These are phyloP conservation scores for Thalassophryne amazonica DNA, from an alignment of 2,797 vertebrate genomes.

Conservation along the genomic window DNA sequence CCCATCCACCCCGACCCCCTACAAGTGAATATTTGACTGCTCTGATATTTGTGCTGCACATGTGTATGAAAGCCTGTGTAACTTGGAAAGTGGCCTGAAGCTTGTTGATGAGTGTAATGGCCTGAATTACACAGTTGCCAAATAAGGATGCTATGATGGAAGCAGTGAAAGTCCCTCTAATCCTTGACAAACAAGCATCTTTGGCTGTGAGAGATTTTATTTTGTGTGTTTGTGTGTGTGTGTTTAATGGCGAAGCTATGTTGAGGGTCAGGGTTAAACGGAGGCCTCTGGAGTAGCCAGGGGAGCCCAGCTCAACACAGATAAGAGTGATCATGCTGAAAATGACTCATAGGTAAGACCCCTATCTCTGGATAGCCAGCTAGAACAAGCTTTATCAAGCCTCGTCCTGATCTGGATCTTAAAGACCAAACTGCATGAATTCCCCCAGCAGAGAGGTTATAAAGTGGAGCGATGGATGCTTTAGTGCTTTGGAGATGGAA, in stretches of 20 bases:
- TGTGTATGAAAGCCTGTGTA: constrained; percentile 63
- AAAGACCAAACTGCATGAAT: constrained; percentile 75
- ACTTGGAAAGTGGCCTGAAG: constrained; percentile 60
- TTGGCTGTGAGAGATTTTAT: constrained; percentile 69
- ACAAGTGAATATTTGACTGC: too few species aligned
- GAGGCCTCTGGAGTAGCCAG: constrained; percentile 63
- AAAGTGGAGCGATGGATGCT: constrained; percentile 47
- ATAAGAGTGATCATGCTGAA: constrained; percentile 83
- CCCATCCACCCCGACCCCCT: too few species aligned
- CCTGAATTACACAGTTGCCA: constrained; percentile 63
- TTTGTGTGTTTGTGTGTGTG: constrained; percentile 30
- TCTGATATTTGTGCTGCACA: constrained; percentile 57
- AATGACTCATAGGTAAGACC: constrained; percentile 84
- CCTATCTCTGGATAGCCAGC: constrained; percentile 77
- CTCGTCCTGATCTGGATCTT: constrained; percentile 77
- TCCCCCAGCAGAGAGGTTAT: constrained; percentile 61
- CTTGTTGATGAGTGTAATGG: constrained; percentile 65
- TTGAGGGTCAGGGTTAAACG: constrained; percentile 68
- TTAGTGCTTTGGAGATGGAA: constrained; percentile 51
- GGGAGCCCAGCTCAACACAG: constrained; percentile 75
- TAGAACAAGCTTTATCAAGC: constrained; percentile 82
- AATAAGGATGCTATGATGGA: constrained; percentile 66
- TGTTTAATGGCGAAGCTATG: constrained; percentile 60
- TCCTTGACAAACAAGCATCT: constrained; percentile 78
- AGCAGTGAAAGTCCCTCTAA: constrained; percentile 69